A percentile compares a stretch with the other conserved stretches of the same genome.
phyloP scores from a whole-genome alignment of 1,140 invertebrate genomes.

The Drosophila subobscura region DNA sequence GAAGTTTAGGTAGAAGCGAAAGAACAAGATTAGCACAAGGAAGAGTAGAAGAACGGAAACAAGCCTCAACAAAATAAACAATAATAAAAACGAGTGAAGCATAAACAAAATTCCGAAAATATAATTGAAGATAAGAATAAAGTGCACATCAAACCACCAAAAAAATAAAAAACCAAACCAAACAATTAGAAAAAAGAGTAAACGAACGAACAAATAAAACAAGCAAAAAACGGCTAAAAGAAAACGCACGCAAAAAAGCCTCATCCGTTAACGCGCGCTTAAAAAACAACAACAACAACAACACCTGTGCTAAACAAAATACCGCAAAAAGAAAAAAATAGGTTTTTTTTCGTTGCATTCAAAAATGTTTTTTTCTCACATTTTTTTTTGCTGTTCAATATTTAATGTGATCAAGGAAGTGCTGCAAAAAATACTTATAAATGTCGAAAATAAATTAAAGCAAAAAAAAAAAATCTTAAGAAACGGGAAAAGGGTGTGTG shows the following conservation, averaged over 20 bases:
- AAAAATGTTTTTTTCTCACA: neutral
- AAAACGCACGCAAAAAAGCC: conserved; percentile 16
- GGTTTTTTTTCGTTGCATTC: too few relatives aligned
- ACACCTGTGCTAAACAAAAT: too few relatives aligned
- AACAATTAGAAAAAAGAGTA: neutral
- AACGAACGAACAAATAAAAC: neutral
- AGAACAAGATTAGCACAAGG: conserved; percentile 13
- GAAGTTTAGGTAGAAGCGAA: neutral
- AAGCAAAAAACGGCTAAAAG: neutral
- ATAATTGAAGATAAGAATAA: neutral
- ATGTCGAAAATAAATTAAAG: conserved; percentile 12
- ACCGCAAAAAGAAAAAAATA: too few relatives aligned
- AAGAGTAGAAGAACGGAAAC: neutral
- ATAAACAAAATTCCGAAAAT: conserved; percentile 4
- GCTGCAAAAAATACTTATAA: conserved; percentile 17
- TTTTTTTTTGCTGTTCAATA: too few relatives aligned
- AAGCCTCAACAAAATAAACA: neutral
- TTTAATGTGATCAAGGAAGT: neutral
- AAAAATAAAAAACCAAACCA: neutral
- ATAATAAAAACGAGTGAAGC: conserved; percentile 2
- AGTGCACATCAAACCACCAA: neutral
- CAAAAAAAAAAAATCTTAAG: conserved; percentile 37
- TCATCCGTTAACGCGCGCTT: conserved; percentile 30
- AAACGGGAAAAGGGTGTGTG: conserved; percentile 27
- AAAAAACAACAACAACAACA: conserved; percentile 9